Evolutionary conservation across 2,113 vertebrate species (phyloP).

Genomic region (Terrapene triunguis): DNA sequence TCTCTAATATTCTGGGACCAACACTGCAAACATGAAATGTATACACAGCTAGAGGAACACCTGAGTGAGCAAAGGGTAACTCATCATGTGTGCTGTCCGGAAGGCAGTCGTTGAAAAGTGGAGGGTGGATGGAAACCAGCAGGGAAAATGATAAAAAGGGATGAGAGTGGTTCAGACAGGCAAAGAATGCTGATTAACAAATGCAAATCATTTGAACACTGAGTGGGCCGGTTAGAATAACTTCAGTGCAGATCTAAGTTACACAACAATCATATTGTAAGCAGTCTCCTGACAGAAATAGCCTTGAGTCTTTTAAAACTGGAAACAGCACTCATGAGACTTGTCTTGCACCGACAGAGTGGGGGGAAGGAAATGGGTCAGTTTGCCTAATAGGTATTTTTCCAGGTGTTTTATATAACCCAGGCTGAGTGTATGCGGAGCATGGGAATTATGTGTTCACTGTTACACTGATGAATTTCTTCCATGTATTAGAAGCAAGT

Average conservation of each 20-base stretch:
- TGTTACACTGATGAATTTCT: neutral
- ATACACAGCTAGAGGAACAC: constrained; percentile 55
- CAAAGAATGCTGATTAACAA: constrained; percentile 43
- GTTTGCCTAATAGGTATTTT: constrained; percentile 45
- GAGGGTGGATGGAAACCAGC: constrained; percentile 28
- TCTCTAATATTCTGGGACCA: neutral
- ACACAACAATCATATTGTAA: neutral
- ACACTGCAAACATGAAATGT: constrained; percentile 22
- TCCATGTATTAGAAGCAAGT: neutral
- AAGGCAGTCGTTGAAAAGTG: constrained; percentile 64
- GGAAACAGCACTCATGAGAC: neutral
- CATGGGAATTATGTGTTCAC: neutral
- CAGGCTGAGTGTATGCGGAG: neutral
- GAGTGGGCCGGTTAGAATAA: constrained; percentile 21
- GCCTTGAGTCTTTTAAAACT: constrained; percentile 47
- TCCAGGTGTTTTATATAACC: neutral
- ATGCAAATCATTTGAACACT: constrained; percentile 41
- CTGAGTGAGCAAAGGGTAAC: constrained; percentile 62
- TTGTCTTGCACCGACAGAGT: neutral
- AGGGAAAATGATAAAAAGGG: constrained; percentile 27
- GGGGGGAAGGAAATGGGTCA: constrained; percentile 46
- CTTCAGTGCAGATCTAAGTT: neutral
- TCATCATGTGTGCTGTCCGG: constrained; percentile 50
- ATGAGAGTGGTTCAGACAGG: constrained; percentile 31
- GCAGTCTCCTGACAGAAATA: constrained; percentile 22